Percentiles rank a stretch among this genome's conserved stretches.
These are phyloP conservation scores for Chitala chitala DNA, from an alignment of 2,113 vertebrate genomes.

Conservation along the genomic window DNA sequence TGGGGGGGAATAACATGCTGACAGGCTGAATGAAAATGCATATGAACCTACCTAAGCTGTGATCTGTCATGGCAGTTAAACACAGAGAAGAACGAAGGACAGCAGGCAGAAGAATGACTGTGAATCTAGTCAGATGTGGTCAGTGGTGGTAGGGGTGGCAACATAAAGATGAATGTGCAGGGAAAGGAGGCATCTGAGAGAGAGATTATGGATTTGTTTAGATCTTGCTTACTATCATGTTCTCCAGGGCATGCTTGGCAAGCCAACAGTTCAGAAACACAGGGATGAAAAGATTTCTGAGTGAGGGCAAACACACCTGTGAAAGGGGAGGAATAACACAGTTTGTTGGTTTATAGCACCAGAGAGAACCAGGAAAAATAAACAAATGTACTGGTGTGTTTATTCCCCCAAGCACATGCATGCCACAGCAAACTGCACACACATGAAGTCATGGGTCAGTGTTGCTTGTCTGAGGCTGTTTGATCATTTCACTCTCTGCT, in stretches of 20 bases:
- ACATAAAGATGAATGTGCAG: background rate
- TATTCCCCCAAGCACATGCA: too few species aligned
- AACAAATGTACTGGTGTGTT: background rate
- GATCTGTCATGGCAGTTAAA: background rate
- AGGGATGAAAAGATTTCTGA: slow-evolving; percentile 73
- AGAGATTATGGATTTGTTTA: background rate
- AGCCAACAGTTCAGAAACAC: slow-evolving; percentile 80
- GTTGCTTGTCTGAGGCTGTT: background rate
- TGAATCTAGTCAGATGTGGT: background rate
- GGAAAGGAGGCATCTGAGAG: background rate
- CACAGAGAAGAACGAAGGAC: background rate
- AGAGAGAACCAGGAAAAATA: background rate
- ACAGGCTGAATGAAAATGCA: too few species aligned
- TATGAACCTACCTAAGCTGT: too few species aligned
- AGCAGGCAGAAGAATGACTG: background rate
- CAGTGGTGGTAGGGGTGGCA: background rate
- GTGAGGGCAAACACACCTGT: slow-evolving; percentile 32
- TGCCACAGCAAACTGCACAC: too few species aligned
- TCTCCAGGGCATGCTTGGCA: slow-evolving; percentile 74
- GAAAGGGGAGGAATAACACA: background rate
- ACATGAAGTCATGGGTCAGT: too few species aligned
- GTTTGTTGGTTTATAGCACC: background rate
- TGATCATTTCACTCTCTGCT: background rate
- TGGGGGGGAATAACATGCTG: background rate
- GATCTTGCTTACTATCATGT: slow-evolving; percentile 74